Evolutionary conservation across 2,888 invertebrate species (phyloP).

Genomic region (Tortricodes alternella): DNA sequence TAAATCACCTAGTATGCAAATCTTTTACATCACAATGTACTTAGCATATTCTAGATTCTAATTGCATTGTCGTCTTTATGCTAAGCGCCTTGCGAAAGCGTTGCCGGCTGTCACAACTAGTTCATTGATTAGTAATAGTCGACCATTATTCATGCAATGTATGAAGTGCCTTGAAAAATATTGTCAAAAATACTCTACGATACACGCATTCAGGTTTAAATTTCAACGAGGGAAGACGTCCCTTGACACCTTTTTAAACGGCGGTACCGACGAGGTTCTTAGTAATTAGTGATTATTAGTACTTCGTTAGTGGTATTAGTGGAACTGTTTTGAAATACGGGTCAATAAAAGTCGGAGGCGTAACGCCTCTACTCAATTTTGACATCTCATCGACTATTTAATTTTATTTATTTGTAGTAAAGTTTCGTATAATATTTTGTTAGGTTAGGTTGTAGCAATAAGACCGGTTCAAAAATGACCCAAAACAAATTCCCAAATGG

Average conservation of each 20-base stretch:
- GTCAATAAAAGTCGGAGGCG: neutral
- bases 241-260: neutral
- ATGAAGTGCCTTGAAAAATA: too few relatives aligned
- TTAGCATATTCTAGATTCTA: conserved; percentile 25
- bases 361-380: neutral
- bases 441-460: too few relatives aligned
- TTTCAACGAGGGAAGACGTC: too few relatives aligned
- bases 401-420: too few relatives aligned
- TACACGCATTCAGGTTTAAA: too few relatives aligned
- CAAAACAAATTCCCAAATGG: too few relatives aligned
- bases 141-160: too few relatives aligned
- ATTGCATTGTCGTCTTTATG: conserved; percentile 28
- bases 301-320: conserved; percentile 6
- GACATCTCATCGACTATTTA: too few relatives aligned
- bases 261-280: neutral
- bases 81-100: conserved; percentile 21
- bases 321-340: conserved; percentile 7
- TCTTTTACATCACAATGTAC: conserved; percentile 18
- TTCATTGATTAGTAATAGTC: conserved; percentile 17
- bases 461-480: too few relatives aligned
- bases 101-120: conserved; percentile 23
- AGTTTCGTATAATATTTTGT: too few relatives aligned
- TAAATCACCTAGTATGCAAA: conserved; percentile 11
- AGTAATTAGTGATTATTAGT: conserved; percentile 33
- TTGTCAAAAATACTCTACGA: too few relatives aligned